phyloP scores from a whole-genome alignment of 2,113 vertebrate genomes.

The Hypanus sabinus region DNA sequence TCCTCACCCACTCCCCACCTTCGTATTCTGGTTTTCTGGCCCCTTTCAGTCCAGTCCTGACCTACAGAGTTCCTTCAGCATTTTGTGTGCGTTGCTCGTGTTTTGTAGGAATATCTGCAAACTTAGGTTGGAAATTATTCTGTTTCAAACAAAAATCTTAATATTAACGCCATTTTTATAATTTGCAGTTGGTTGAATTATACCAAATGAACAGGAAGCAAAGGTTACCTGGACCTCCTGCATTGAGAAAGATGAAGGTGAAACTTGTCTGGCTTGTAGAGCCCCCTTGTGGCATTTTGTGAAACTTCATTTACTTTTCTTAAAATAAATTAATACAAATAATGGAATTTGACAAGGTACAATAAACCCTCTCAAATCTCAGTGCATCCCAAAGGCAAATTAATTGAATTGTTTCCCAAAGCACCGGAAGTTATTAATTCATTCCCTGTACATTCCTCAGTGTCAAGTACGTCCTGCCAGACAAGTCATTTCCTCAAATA shows the following conservation, averaged over 20 bases:
- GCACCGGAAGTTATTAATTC: conserved; percentile 13
- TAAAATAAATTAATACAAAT: conserved; percentile 16
- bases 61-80: no score
- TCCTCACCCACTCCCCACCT: no score
- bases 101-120: not conserved
- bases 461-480: not conserved
- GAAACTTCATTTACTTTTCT: not conserved
- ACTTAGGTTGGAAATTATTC: not conserved
- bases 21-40: no score
- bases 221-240: not conserved
- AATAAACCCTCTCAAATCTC: conserved; percentile 15
- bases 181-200: no score
- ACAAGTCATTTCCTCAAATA: not conserved
- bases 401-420: not conserved
- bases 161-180: not conserved
- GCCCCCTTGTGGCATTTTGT: not conserved
- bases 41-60: no score
- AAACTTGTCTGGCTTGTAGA: not conserved
- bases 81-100: no score
- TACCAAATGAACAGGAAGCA: not conserved
- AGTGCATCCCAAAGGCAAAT: not conserved
- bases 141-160: not conserved
- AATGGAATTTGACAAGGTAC: conserved; percentile 32
- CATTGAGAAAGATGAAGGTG: not conserved
- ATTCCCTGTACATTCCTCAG: not conserved